Percentiles rank a stretch among this genome's conserved stretches.
These are phyloP conservation scores for Cepaea hortensis DNA, from an alignment of 2,888 invertebrate species.

Conservation along the genomic window DNA sequence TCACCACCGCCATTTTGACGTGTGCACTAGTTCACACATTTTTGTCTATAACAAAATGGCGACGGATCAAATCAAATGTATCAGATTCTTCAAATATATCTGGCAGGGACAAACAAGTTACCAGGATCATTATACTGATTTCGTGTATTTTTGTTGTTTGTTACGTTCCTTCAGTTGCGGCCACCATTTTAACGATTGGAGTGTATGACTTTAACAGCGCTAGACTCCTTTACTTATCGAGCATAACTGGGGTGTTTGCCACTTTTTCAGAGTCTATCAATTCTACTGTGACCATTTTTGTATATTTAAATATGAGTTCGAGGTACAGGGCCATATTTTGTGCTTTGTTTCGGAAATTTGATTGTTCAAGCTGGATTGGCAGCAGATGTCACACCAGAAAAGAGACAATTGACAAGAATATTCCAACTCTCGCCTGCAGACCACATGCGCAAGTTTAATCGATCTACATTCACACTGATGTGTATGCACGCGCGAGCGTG, in stretches of 20 bases:
- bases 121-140: neutral
- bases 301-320: neutral
- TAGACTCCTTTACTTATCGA: neutral
- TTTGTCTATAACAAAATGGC: neutral
- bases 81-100: neutral
- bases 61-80: neutral
- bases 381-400: too few relatives aligned
- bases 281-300: neutral
- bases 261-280: neutral
- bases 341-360: neutral
- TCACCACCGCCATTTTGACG: neutral
- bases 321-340: neutral
- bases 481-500: too few relatives aligned
- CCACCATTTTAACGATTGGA: neutral
- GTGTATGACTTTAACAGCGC: too few relatives aligned
- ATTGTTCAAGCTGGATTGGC: too few relatives aligned
- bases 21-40: neutral
- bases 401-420: too few relatives aligned
- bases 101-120: neutral
- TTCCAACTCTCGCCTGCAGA: too few relatives aligned
- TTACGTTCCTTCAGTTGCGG: neutral
- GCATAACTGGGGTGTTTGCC: neutral
- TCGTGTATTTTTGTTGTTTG: neutral
- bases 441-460: too few relatives aligned
- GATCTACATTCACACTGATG: too few relatives aligned